Conservation (phyloP, 2,797 vertebrate genomes). For the Gambelia wislizenii region DNA sequence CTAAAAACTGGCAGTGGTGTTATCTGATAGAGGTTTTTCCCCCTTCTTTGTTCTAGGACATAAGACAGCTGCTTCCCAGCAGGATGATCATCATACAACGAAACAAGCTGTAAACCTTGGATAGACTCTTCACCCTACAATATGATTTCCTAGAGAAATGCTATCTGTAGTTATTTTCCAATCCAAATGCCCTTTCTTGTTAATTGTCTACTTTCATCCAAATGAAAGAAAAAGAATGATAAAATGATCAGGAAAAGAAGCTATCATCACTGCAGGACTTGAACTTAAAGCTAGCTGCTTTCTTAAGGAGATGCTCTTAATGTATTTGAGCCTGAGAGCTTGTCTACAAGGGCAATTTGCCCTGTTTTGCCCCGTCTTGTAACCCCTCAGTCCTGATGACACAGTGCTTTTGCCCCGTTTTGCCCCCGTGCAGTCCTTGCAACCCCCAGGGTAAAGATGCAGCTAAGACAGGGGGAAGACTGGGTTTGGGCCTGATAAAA, state of each 20-base stretch:
- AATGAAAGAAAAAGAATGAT: background rate
- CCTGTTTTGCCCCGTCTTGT: too few species aligned
- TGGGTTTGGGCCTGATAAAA: too few species aligned
- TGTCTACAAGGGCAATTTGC: too few species aligned
- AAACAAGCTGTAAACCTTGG: constrained; percentile 39
- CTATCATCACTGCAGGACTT: background rate
- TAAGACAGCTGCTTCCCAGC: constrained; percentile 54
- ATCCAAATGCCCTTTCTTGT: background rate
- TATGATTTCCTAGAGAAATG: constrained; percentile 12
- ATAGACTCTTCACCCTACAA: background rate
- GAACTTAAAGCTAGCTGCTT: background rate
- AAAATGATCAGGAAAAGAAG: background rate
- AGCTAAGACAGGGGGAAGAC: too few species aligned
- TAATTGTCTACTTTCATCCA: background rate
- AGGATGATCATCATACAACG: constrained; percentile 50
- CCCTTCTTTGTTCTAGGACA: constrained; percentile 49
- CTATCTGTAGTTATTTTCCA: constrained; percentile 25
- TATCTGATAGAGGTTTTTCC: constrained; percentile 50
- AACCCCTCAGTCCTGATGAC: too few species aligned
- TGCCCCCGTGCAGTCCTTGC: too few species aligned
- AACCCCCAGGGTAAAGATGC: too few species aligned
- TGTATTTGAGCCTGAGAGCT: background rate
- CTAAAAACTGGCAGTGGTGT: constrained; percentile 42
- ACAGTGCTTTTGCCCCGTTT: too few species aligned
- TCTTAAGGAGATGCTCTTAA: background rate